Evolutionary conservation across 2,797 vertebrate species (phyloP).

Genomic region (Varecia variegata): DNA sequence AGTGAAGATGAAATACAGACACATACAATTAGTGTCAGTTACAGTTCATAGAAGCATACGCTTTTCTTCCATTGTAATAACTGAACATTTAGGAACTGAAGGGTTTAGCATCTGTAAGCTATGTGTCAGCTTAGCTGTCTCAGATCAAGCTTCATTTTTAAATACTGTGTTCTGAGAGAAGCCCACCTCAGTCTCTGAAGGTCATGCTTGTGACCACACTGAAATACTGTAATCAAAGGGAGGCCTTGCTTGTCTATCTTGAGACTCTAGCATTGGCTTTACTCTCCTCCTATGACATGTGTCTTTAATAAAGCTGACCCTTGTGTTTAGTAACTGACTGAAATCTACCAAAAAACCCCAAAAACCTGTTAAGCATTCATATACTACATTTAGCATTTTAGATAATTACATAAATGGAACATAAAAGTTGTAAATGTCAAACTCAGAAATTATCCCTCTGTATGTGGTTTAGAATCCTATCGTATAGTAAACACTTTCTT

Average conservation of each 20-base stretch:
- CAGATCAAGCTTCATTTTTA: constrained; percentile 79
- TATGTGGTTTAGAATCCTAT: neutral
- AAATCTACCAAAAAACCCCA: neutral
- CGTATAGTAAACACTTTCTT: neutral
- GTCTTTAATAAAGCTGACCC: constrained; percentile 5
- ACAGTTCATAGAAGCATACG: constrained; percentile 73
- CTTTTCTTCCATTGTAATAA: constrained; percentile 69
- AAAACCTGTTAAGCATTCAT: neutral
- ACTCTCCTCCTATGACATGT: neutral
- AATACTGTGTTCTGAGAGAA: constrained; percentile 78
- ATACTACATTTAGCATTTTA: neutral
- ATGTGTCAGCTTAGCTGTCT: constrained; percentile 81
- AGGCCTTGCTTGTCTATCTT: neutral
- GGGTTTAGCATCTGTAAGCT: constrained; percentile 73
- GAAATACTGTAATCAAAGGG: neutral
- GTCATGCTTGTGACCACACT: constrained; percentile 37
- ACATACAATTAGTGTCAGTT: constrained; percentile 79
- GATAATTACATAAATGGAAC: constrained; percentile 28
- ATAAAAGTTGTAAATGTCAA: neutral
- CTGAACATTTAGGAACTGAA: constrained; percentile 79
- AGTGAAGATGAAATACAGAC: constrained; percentile 58
- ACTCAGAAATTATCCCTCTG: neutral
- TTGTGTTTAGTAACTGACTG: neutral
- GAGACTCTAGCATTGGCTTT: neutral
- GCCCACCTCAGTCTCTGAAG: constrained; percentile 58